Evolutionary conservation across 2,888 invertebrate species (phyloP), one percentile per base, ranked within the genome.

Genomic region (Pecten maximus): DNA sequence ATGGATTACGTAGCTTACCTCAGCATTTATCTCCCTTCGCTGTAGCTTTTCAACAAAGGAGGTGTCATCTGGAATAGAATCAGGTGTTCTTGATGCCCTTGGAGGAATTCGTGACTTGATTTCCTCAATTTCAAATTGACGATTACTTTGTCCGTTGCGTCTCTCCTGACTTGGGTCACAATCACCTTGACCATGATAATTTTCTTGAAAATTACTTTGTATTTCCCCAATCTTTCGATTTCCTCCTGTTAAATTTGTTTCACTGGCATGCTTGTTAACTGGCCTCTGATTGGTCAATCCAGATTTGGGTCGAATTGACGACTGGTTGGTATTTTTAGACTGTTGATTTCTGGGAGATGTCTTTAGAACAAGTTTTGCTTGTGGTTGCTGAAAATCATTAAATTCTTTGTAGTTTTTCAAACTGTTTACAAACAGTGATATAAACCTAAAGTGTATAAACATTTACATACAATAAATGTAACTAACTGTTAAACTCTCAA

Each of bases 41-140:
- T 93, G 91, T 19, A 95, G 48, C 86, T 93, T 93, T 0, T 93
- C 94, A 28, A 95, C 92, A 89, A 95, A 95, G 10, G 95, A 95
- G 12, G 93, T 93, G 92, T 95, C 95, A 92, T 94, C 95, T 28
- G 94, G 93, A 40, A 94, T 92, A 16, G 93, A 93, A 39, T 94
- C 94, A 23, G 91, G 91, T 28, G 88, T 90, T 54, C 89, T 92
- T 16, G 54, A 44, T 28, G 35, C 4, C 15, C 74, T 74, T 28
- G 74, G 3, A 23, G 74, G 74, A 35, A 74, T 74, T 2, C 74
- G 74, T 35, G 74, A 74, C 35, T 74, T 74, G 74, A 74, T 74
- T 6, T 74, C 74, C 28, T 74, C 74, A 74, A 74, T 74, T 74
- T 74, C 74, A 8, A 28, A 35, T 12, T 28, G 74, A 35, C 28